Evolutionary conservation across 2,113 vertebrate species (phyloP), one percentile per base, ranked within the genome.

Genomic region (Uria aalge): DNA sequence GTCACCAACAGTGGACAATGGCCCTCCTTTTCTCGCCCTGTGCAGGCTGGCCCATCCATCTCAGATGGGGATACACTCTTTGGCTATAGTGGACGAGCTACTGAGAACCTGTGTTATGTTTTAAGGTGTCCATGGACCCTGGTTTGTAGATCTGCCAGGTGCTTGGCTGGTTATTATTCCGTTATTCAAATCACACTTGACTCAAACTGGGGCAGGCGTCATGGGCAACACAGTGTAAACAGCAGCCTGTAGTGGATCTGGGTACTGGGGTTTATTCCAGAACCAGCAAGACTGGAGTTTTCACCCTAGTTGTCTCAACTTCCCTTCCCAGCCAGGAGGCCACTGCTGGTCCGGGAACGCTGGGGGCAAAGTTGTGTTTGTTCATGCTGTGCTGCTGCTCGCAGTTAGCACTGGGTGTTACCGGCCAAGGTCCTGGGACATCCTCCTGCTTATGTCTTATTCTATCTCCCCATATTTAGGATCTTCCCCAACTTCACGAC

Each of bases 1-100:
- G 32, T 59, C 26, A 73, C 41, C 0, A 0, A 5, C 29, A 77
- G 23, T 23, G 23, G 19, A 60, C 7, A 57, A 27, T 6, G 11
- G 3, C 14, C 4, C 22, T 52, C 6, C 16, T 7, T 53, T 8
- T 66, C 43, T 38, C 19, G 59, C 12, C 1, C 24, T 63, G 17
- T 18, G n/a, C 2, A 3, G 27, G 6, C 66, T 87, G 55, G 12
- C 20, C 17, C 20, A 14, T 43, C 50, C 24, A 24, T 50, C 27
- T 43, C 19, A n/a, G 36, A 38, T 13, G 21, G 9, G 13, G 15
- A 59, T 47, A 40, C 14, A 32, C 20, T 73, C 56, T 69, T 55
- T 48, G 26, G 43, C 45, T 69, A 12, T 26, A 69, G 19, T 38
- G 27, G 22, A 92, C 45, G 19, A 59, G 30, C 22, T 73, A 29